Conservation (phyloP, 2,888 invertebrate species). For the Boloria euphrosyne region DNA sequence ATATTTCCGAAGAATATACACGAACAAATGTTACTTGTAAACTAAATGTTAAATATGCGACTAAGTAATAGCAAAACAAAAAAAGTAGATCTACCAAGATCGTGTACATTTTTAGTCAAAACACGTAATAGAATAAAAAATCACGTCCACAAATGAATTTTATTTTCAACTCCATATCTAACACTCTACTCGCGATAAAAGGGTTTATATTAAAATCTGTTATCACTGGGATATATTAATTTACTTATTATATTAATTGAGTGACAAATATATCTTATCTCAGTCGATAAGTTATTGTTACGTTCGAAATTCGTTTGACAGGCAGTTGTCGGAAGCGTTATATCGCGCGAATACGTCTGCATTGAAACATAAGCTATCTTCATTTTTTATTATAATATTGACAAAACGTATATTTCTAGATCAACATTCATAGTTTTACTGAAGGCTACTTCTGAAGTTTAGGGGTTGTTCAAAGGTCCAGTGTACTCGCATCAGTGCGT, state of each 20-base stretch:
- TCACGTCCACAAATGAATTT: conserved; percentile 33
- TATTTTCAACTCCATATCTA: conserved; percentile 43
- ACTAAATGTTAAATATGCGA: too few species aligned
- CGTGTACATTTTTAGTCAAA: too few species aligned
- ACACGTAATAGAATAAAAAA: conserved; percentile 18
- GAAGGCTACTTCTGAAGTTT: too few species aligned
- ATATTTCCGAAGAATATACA: too few species aligned
- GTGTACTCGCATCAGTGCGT: neutral
- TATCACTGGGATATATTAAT: conserved; percentile 64
- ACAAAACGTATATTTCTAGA: too few species aligned
- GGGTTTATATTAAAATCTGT: conserved; percentile 57
- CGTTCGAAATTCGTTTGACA: conserved; percentile 22
- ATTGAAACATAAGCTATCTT: neutral
- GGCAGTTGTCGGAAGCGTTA: conserved; percentile 28
- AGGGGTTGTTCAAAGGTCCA: neutral
- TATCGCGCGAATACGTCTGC: neutral
- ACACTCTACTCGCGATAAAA: conserved; percentile 54
- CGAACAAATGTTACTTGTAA: too few species aligned
- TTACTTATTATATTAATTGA: conserved; percentile 68
- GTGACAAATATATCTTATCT: conserved; percentile 59
- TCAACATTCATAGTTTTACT: too few species aligned
- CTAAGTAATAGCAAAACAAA: too few species aligned
- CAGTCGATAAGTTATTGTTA: conserved; percentile 36
- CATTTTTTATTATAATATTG: too few species aligned
- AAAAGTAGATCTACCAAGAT: too few species aligned